Percentiles rank a stretch among this genome's conserved stretches.
Evolutionary conservation across 2,888 invertebrate genomes (phyloP).

Genomic region (Troglohyphantes excavatus): DNA sequence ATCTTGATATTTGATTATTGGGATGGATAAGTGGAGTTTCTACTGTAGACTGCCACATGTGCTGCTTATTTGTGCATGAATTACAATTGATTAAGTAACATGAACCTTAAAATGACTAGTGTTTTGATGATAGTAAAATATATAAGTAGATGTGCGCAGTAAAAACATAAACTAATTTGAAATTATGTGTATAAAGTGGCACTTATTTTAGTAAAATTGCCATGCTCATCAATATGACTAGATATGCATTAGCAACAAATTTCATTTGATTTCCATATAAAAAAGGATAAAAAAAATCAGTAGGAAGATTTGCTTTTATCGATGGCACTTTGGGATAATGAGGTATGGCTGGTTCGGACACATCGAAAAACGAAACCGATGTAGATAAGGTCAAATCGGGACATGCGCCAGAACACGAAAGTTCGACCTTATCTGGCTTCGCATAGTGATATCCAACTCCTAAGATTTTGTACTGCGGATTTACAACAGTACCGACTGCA

Average conservation of each 20-base stretch:
- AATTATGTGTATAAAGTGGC: neutral
- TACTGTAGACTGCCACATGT: no score
- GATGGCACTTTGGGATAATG: conserved; percentile 86
- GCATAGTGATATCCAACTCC: conserved; percentile 82
- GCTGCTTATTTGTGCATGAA: no score
- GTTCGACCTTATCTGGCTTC: conserved; percentile 63
- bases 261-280: conserved; percentile 60
- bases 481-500: conserved; percentile 83
- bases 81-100: no score
- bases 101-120: conserved; percentile 3
- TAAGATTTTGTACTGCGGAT: conserved; percentile 84
- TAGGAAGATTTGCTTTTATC: conserved; percentile 87
- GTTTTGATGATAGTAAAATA: neutral
- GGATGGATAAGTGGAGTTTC: no score
- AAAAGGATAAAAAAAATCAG: conserved; percentile 90
- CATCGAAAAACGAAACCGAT: conserved; percentile 84
- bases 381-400: conserved; percentile 82
- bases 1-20: no score
- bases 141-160: neutral
- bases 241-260: neutral
- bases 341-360: conserved; percentile 84
- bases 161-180: neutral
- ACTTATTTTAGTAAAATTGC: neutral
- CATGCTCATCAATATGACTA: neutral
- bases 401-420: conserved; percentile 21